These are phyloP conservation scores for Hydraecia micacea DNA, from an alignment of 2,888 invertebrate species.

Conservation along the genomic window DNA sequence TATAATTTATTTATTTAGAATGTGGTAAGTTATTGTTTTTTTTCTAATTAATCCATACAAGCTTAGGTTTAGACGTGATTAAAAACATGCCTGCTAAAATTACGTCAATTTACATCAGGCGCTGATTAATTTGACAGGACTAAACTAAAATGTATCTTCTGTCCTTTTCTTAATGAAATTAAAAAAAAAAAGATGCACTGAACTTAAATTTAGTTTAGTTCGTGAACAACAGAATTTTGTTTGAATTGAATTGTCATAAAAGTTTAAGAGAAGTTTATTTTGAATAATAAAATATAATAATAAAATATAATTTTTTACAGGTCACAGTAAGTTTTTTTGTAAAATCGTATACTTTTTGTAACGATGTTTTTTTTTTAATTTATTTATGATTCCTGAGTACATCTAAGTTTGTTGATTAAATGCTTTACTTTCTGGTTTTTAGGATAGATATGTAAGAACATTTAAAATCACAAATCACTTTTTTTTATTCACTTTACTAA, in stretches of 20 bases:
- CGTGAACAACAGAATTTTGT: too few species aligned
- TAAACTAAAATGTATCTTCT: too few species aligned
- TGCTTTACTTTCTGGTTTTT: neutral
- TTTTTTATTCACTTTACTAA: neutral
- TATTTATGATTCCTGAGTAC: neutral
- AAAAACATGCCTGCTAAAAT: too few species aligned
- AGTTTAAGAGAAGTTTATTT: too few species aligned
- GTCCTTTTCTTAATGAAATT: too few species aligned
- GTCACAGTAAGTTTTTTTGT: slow-evolving; percentile 13
- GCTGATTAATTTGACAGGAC: too few species aligned
- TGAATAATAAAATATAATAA: neutral
- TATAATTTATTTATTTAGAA: neutral
- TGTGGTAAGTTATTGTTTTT: neutral
- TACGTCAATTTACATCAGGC: too few species aligned
- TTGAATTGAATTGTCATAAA: too few species aligned
- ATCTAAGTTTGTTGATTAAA: neutral
- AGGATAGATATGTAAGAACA: neutral
- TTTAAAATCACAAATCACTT: neutral
- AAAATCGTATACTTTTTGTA: neutral
- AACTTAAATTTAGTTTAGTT: too few species aligned
- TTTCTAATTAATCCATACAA: too few species aligned
- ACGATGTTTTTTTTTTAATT: neutral
- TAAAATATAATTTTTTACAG: neutral
- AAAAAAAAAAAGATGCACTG: too few species aligned
- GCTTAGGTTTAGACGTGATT: too few species aligned